Evolutionary conservation across 2,888 invertebrate genomes (phyloP).

Genomic region (Heliconius ismenius): DNA sequence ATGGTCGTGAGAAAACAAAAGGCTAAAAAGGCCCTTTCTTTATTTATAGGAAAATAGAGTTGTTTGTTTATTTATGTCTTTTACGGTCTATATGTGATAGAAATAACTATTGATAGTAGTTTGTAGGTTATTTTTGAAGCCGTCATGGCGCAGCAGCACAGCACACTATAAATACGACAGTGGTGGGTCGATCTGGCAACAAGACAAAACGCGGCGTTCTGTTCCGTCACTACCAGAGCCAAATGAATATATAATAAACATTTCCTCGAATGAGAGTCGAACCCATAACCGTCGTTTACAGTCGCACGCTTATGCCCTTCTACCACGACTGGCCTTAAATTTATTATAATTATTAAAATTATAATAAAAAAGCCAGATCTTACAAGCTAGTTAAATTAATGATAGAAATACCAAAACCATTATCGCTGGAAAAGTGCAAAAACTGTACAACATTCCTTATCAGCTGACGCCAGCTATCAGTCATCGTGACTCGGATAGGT

Average conservation of each 20-base stretch:
- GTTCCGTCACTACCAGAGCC: background rate
- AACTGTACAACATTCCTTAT: slow-evolving; percentile 23
- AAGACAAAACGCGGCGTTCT: background rate
- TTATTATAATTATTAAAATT: background rate
- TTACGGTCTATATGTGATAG: background rate
- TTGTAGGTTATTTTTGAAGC: background rate
- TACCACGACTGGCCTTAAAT: too few relatives aligned
- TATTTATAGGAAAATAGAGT: background rate
- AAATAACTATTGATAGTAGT: background rate
- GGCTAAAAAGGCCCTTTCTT: background rate
- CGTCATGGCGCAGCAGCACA: background rate
- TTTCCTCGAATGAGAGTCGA: too few relatives aligned
- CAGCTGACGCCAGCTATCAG: slow-evolving; percentile 16
- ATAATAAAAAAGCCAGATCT: background rate
- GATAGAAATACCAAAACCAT: background rate
- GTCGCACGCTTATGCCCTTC: too few relatives aligned
- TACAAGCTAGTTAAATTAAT: background rate
- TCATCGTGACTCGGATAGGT: slow-evolving; percentile 19
- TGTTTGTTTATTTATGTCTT: background rate
- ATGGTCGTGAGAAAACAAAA: slow-evolving; percentile 1
- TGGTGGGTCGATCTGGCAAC: background rate
- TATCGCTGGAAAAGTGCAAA: slow-evolving; percentile 14
- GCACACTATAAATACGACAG: background rate
- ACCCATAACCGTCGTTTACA: too few relatives aligned
- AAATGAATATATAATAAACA: too few relatives aligned